phyloP scores from a whole-genome alignment of 2,113 vertebrate genomes.

The Eudorcas thomsonii region DNA sequence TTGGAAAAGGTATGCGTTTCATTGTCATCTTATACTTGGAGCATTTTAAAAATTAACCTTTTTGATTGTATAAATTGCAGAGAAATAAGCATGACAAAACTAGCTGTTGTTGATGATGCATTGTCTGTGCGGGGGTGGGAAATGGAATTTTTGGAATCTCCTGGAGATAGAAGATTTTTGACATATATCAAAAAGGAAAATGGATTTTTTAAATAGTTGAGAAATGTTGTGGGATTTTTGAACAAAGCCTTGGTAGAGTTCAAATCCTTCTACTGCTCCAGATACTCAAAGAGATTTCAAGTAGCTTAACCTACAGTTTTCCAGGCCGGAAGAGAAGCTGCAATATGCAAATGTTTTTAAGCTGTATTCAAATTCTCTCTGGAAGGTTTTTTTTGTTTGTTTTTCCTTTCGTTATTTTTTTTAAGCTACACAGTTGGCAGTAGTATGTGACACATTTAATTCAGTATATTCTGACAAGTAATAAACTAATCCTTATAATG shows the following conservation, averaged over 20 bases:
- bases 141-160: background rate
- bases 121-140: background rate
- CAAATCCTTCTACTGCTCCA: background rate
- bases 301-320: background rate
- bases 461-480: background rate
- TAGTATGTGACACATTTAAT: background rate
- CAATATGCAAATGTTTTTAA: background rate
- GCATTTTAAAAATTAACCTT: background rate
- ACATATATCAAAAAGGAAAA: background rate
- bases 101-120: background rate
- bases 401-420: background rate
- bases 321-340: background rate
- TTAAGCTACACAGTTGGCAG: constrained; percentile 10
- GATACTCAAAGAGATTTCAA: background rate
- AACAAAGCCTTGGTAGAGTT: background rate
- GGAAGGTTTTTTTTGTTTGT: background rate
- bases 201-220: constrained; percentile 25
- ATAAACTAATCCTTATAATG: background rate
- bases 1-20: background rate
- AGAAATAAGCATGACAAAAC: background rate
- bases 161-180: background rate
- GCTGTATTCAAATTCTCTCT: background rate
- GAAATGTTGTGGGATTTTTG: background rate
- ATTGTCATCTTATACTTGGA: background rate
- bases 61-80: background rate